Evolutionary conservation across 2,797 vertebrate genomes (phyloP), one percentile per base, ranked within the genome.

Genomic region (Coregonus suidteri): DNA sequence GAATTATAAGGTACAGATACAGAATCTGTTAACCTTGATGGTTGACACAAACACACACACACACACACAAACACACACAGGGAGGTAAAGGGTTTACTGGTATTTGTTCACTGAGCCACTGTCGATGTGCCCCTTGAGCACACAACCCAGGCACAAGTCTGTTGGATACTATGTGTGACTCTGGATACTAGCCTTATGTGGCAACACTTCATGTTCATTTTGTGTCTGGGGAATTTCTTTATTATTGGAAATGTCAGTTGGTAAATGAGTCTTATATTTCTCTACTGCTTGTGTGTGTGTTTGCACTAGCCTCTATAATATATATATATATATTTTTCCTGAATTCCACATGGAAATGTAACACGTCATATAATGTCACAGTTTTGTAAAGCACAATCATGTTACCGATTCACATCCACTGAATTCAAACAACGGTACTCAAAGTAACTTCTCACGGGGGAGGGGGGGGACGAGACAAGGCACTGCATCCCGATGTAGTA

Each of bases 1-100:
- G 90, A 64, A 68, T 84, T 47, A 47, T 47, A 47, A 89, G 92
- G 88, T 90, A 47, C 41, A 86, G 87, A 89, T 83, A 83, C 89
- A 88, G 86, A 88, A 84, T 89, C 82, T 84, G 83, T 88, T 88
- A 90, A 88, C 82, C 84, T 86, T 87, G 88, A 89, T 84, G 88
- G 86, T 89, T 78, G 81, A 82, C 35, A 16, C 15, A 79, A n/a
- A n/a, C n/a, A 20, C 20, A 20, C 20, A 20, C 20, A 20, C 20
- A 20, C 20, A 20, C 20, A 20, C 20, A 20, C 20, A 20, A 86
- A 70, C 73, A 79, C 77, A 65, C 15, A 34, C 53, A 20, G 41
- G 25, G 3, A 47, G n/a, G n/a, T n/a, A n/a, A n/a, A n/a, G n/a
- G n/a, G n/a, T n/a, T n/a, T n/a, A 74, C 76, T 78, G 85, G 83